Evolutionary conservation across 2,888 invertebrate genomes (phyloP).

Genomic region (Neoaliturus tenellus): DNA sequence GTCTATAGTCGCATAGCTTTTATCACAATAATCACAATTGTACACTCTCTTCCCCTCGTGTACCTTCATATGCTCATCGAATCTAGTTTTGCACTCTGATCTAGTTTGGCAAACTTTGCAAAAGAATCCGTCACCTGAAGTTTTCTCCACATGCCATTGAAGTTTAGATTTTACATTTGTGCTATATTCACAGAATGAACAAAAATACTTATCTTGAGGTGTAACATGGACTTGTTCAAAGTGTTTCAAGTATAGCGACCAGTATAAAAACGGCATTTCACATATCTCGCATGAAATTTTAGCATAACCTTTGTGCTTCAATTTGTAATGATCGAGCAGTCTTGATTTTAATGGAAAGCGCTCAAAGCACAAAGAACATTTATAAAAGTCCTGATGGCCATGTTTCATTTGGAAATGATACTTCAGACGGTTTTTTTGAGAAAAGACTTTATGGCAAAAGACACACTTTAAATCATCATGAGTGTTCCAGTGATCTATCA

Average conservation of each 20-base stretch:
- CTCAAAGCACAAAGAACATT: slow-evolving; percentile 34
- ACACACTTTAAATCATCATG: slow-evolving; percentile 42
- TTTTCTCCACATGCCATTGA: slow-evolving; percentile 38
- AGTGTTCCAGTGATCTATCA: background rate
- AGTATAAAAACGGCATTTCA: slow-evolving; percentile 25
- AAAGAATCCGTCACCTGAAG: slow-evolving; percentile 25
- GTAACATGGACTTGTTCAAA: slow-evolving; percentile 8
- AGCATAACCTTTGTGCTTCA: slow-evolving; percentile 15
- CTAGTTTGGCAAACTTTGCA: slow-evolving; percentile 16
- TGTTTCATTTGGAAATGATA: slow-evolving; percentile 37
- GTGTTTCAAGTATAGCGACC: background rate
- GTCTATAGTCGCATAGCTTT: background rate
- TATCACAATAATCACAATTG: slow-evolving; percentile 10
- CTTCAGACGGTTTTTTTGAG: slow-evolving; percentile 20
- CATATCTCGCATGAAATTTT: slow-evolving; percentile 22
- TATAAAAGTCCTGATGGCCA: slow-evolving; percentile 45
- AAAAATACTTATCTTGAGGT: background rate
- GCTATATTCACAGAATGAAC: slow-evolving; percentile 41
- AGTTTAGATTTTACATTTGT: background rate
- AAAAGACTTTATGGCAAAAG: slow-evolving; percentile 19
- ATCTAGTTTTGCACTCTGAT: slow-evolving; percentile 14
- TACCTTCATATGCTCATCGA: slow-evolving; percentile 31
- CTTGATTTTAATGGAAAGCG: background rate
- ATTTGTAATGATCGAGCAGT: slow-evolving; percentile 15
- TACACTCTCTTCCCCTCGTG: slow-evolving; percentile 8